Base-by-base conservation (phyloP, 2,797 vertebrate species). In the Myiotriccus ornatus region DNA sequence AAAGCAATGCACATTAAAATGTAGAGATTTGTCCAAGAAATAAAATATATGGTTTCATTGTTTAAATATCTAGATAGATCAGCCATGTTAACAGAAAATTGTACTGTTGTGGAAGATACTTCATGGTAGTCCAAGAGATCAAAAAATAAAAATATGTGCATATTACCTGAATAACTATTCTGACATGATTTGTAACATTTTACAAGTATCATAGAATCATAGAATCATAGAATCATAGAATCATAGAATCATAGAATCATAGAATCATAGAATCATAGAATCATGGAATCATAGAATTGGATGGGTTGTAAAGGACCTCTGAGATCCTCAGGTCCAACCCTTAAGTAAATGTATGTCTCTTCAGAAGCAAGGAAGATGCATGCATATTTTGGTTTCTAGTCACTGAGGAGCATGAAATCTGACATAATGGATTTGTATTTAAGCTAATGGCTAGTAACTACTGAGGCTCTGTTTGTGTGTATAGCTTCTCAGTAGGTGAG, bases 401-500 rank as follows among this genome's bases (percentile, higher is more conserved):
- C 95, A 32, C 16, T 89, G 37, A 63, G 50, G 15, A 62, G 3
- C 13, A n/a, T 77, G 46, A 50, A 39, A 80, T 62, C 53, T 95
- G 79, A 70, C 56, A 95, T 19, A 27, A 68, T 55, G 27, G 30
- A 91, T 86, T 88, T 96, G 62, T 95, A 67, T 83, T 94, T 95
- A 91, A 91, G 37, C 34, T 84, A 91, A 73, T 87, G 63, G 14
- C 59, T 96, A 94, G 73, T 92, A 94, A 76, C 15, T 83, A 78
- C 62, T 85, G 81, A 81, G 43, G 9, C 5, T 90, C 17, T 92
- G 2, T 95, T 96, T 94, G 27, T 84, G n/a, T 27, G 83, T 59
- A 10, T 93, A 14, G 59, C 12, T 78, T 17, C 17, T 90, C 25
- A 53, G 6, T 39, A 62, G 13, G 14, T 87, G 9, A 50, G 43